Conservation (phyloP, 2,888 invertebrate genomes). For the Drosophila setosimentum region DNA sequence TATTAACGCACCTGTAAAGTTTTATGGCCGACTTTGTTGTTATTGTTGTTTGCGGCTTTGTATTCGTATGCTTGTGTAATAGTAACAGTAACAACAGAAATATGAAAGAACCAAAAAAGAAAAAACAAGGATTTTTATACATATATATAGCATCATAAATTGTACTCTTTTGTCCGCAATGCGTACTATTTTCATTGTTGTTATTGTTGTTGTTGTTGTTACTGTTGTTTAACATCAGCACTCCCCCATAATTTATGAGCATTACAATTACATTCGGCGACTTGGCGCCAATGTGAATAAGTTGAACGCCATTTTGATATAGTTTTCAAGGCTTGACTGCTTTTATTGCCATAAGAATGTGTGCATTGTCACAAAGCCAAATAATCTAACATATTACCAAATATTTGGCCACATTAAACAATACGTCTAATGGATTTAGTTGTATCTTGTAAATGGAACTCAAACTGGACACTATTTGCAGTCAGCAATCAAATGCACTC, state of each 20-base stretch:
- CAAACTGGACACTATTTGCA: neutral
- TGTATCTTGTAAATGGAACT: neutral
- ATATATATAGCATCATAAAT: constrained; percentile 40
- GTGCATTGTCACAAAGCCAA: constrained; percentile 27
- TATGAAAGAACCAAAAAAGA: constrained; percentile 26
- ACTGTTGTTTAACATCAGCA: constrained; percentile 12
- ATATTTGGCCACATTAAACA: constrained; percentile 42
- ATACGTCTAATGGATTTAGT: constrained; percentile 9
- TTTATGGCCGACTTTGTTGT: constrained; percentile 45
- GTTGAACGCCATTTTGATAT: constrained; percentile 61
- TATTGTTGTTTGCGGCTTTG: constrained; percentile 8
- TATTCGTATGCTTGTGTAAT: constrained; percentile 21
- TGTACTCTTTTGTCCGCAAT: constrained; percentile 53
- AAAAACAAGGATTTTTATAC: neutral
- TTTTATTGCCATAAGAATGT: constrained; percentile 6
- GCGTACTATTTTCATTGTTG: constrained; percentile 26
- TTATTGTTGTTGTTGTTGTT: neutral
- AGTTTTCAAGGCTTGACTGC: constrained; percentile 27
- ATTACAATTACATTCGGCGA: constrained; percentile 62
- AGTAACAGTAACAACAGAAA: constrained; percentile 29
- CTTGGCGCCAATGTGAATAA: constrained; percentile 57
- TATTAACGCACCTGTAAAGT: constrained; percentile 49
- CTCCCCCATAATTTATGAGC: constrained; percentile 54
- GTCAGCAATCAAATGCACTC: constrained; percentile 15
- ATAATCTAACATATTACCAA: constrained; percentile 35